Conservation (phyloP, 2,113 vertebrate genomes). For the Neomonachus schauinslandi region DNA sequence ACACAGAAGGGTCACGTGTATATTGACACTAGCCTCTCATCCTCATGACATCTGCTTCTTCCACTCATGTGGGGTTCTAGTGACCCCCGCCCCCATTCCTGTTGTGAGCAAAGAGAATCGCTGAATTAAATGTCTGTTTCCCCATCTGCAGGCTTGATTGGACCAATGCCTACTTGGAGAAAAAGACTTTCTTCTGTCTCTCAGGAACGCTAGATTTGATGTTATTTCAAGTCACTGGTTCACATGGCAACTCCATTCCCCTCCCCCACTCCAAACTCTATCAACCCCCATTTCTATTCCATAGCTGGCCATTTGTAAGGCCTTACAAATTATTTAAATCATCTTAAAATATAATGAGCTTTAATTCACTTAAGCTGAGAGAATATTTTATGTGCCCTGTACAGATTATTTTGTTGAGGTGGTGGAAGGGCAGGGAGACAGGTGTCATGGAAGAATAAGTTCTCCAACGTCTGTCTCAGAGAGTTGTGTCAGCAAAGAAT, state of each 20-base stretch:
- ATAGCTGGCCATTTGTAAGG: not conserved
- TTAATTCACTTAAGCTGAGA: not conserved
- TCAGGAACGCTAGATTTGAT: not conserved
- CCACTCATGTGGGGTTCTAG: rapidly evolving
- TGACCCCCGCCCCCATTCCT: not conserved
- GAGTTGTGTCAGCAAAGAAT: not conserved
- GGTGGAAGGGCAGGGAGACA: rapidly evolving
- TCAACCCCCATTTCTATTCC: not conserved
- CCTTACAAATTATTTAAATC: not conserved
- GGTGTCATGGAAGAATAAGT: not conserved
- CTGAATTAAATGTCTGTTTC: not conserved
- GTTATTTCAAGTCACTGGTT: too few relatives aligned
- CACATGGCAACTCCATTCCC: too few relatives aligned
- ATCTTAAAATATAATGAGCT: not conserved
- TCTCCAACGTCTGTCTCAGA: not conserved
- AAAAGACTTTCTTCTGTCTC: not conserved
- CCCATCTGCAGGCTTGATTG: rapidly evolving
- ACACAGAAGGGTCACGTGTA: rapidly evolving
- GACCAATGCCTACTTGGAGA: not conserved
- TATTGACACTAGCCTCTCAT: not conserved
- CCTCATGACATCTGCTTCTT: not conserved
- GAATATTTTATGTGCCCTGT: too few relatives aligned
- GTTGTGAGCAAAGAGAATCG: not conserved
- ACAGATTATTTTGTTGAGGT: not conserved
- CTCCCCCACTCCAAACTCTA: not conserved